Base-by-base conservation (phyloP, 37 sponge, comb jelly and placozoan genomes). In the Chondrilla cf. caribensis region DNA sequence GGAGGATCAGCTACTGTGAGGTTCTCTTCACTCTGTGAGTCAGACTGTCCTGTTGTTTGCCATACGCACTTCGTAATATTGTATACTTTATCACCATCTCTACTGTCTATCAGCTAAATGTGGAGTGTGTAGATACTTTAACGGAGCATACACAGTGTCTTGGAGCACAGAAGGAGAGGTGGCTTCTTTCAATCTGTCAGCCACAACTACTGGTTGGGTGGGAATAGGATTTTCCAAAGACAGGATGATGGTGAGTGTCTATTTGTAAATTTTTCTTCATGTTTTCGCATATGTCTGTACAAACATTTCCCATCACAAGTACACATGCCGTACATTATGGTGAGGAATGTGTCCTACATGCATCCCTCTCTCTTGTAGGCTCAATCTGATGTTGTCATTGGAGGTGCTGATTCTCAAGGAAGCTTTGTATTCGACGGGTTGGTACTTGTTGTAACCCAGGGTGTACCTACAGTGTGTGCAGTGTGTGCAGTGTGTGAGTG, bases 141-240 rank as follows among this genome's bases (percentile, higher is more conserved):
- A 33, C 3, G 68, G 68, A 33, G 68, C 68, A 18, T 67, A 67
- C 68, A 67, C 2, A 18, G 68, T 6, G 14, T 31, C 2, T 4
- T 67, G 68, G 68, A 67, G 2, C 2, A 33, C 35, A 33, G 28
- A n/a, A 18, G 68, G 68, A 26, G 68, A 67, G 17, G 32, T 33
- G 14, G 35, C 35, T 67, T 31, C 15, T 4, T 67, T 67, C 33
- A 29, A 18, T 17, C 35, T 29, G 35, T 8, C 68, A 29, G 68
- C 68, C 24, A 28, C 15, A 33, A 67, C 68, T 17, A 67, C 68
- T 33, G 68, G 68, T 33, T 67, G 68, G 68, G 68, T 67, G 32
- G 68, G 68, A 28, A 67, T 67, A 17, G 68, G 68, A 5, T 67
- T 67, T 33, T 67, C 68, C 3, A 2, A 3, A 33, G 68, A 67